These are phyloP conservation scores for Herminia tarsipennalis DNA, from an alignment of 2,888 invertebrate species.

Conservation along the genomic window DNA sequence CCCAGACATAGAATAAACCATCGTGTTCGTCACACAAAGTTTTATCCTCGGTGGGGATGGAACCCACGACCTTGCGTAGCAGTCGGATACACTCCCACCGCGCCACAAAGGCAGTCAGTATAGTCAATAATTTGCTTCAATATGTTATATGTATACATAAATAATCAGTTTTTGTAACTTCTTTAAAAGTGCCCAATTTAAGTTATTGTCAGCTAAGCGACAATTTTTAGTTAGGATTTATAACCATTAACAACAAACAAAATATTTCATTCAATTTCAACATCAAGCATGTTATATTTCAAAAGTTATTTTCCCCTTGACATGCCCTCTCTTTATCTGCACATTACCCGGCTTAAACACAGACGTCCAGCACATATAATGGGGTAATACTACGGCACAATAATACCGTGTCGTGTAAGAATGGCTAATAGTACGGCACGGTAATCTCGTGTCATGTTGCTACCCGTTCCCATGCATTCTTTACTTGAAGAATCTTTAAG, in stretches of 20 bases:
- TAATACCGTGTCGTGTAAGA: constrained; percentile 37
- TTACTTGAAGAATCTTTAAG: constrained; percentile 1
- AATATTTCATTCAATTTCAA: constrained; percentile 7
- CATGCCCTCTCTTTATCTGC: constrained; percentile 25
- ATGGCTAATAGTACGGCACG: constrained; percentile 66
- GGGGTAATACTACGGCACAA: constrained; percentile 57
- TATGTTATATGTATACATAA: too few relatives aligned
- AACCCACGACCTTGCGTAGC: too few relatives aligned
- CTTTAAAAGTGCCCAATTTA: too few relatives aligned
- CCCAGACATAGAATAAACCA: too few relatives aligned
- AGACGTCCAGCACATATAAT: constrained; percentile 44
- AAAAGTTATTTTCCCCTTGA: constrained; percentile 27
- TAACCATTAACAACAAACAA: background rate
- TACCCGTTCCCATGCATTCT: constrained; percentile 82
- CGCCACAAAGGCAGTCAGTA: too few relatives aligned
- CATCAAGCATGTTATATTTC: background rate
- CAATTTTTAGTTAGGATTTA: too few relatives aligned
- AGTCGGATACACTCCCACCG: too few relatives aligned
- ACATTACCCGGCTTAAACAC: constrained; percentile 39
- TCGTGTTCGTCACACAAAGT: too few relatives aligned
- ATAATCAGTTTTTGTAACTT: too few relatives aligned
- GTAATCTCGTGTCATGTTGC: constrained; percentile 74
- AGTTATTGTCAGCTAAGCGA: too few relatives aligned
- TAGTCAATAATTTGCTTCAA: too few relatives aligned
- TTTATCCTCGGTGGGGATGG: too few relatives aligned